Evolutionary conservation across 1,140 invertebrate species (phyloP), one percentile per base, ranked within the genome.

Genomic region (Hirudo medicinalis): DNA sequence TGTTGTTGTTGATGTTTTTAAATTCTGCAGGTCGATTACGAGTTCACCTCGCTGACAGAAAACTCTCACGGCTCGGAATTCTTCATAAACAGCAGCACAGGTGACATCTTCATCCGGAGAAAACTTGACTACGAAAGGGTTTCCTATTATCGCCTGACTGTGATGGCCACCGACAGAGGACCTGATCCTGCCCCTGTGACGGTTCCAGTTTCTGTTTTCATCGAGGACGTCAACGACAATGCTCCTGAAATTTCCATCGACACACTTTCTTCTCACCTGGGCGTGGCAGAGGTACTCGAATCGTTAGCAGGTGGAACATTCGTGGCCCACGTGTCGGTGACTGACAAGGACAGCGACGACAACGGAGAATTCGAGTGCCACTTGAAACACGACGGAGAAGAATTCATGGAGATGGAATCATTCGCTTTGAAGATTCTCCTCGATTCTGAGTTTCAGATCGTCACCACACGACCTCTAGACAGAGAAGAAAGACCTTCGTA

Each of bases 141-240:
- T 29, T 22, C n/a, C 4, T 13, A 57, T 53, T 74, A 74, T 54
- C 25, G 54, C 32, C 60, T 74, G 70, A 60, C 57, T 0, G 66
- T 74, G 8, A 49, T 71, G 15, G 73, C 73, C 32, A 57, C 29
- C 2, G 73, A 74, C 70, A 22, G 54, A 13, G 73, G 70, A 29
- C 66, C 67, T 8, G 73, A 70, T 36, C 49, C 67, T 20, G 29
- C 69, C 9, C 66, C 73, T n/a, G 60, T 66, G 36, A 72, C 43
- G 19, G 73, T 57, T 4, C 20, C 17, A 27, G 70, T 74, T 25
- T 20, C 57, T 2, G 54, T 74, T 53, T 82, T 80, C 20, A 86
- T 94, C 2, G 82, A 83, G 54, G 92, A 95, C 81, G 86, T 89
- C 75, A 95, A 95, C 80, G 92, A 95, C 79, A 93, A 93, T 79